Base-by-base conservation (phyloP, 2,888 invertebrate species). In the Dasysyrphus tricinctus region DNA sequence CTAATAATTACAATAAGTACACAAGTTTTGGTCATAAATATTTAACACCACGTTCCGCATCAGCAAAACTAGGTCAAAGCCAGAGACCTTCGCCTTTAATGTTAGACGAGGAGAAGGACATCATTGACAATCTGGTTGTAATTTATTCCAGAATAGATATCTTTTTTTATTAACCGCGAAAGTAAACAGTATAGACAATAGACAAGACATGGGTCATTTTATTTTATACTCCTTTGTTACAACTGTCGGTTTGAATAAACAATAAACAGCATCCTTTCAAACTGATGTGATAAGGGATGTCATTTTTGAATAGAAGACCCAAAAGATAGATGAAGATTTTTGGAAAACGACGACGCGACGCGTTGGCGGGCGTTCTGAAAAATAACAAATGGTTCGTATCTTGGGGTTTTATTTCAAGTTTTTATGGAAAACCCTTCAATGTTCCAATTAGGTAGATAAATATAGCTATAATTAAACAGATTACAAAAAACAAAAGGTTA, bases 21-120 rank as follows among this genome's bases (percentile, higher is more conserved):
- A 51, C 56, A 67, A 56, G 37, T 56, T 72, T 51, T 47, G 56
- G 44, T 34, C 32, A 42, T 49, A 51, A 61, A 69, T 70, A 77
- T 77, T 61, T 70, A 32, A 59, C 49, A 47, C 24, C 56, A 57
- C 24, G 61, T 56, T 56, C 56, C 39, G 29, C 72, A 72, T 56
- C 37, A 24, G 32, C 34, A 11, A 47, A 79, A 72, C 29, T 56
- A 29, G 72, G 72, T 76, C 76, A 67, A 16, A n/a, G 19, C 16
- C 16, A 16, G 16, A 44, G 16, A 0, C 9, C 9, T 47, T 47
- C 16, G 47, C 9, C 47, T 16, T 47, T 24, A 47, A 47, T 47
- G 47, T 24, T 2, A n/a, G n/a, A n/a, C n/a, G n/a, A 24, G 24
- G 24, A 24, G 47, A n/a, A 57, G 32, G n/a, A 32, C 49, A 34